Base-by-base conservation (phyloP, 2,113 vertebrate genomes). In the Tenebrosternarchus preto region DNA sequence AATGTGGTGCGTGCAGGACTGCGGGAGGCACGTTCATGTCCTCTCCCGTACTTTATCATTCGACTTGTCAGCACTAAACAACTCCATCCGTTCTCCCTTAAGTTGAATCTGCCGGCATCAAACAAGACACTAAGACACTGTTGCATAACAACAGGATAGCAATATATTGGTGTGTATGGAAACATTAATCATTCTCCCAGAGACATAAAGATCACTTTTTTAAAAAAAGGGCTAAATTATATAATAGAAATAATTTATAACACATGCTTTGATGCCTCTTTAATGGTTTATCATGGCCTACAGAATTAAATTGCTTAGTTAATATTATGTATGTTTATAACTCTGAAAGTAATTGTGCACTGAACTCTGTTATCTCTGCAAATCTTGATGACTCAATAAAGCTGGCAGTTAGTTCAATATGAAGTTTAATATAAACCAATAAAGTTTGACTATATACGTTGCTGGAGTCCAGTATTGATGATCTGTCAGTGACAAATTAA, bases 21-120 rank as follows among this genome's bases (percentile, higher is more conserved):
- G 84, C 78, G 88, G 77, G 63, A 88, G 70, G 79, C 86, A 88
- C 80, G 85, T 88, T 88, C 73, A 78, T 67, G 36, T 57, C 63
- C 71, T 88, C 73, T 86, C 83, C 82, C 81, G 86, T 82, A 81
- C 77, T 63, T 76, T 55, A 60, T 83, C 80, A 86, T 56, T 85
- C 46, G n/a, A 29, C 59, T 80, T 73, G 39, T 80, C 78, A 63
- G 39, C 43, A 50, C 59, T 70, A 77, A 76, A 78, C 75, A 77
- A 86, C 57, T 39, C 36, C 19, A 56, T 77, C 33, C 53, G 59
- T 25, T 77, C 55, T 68, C 43, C 11, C 12, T 77, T 36, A 11
- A 55, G 29, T 53, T 0, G 39, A 67, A 77, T 55, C 39, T 9
- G 66, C 53, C 20, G 57, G 53, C 46, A 19, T 61, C 66, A 79